Evolutionary conservation across 2,888 invertebrate species (phyloP), one percentile per base, ranked within the genome.

Genomic region (Nezara viridula): DNA sequence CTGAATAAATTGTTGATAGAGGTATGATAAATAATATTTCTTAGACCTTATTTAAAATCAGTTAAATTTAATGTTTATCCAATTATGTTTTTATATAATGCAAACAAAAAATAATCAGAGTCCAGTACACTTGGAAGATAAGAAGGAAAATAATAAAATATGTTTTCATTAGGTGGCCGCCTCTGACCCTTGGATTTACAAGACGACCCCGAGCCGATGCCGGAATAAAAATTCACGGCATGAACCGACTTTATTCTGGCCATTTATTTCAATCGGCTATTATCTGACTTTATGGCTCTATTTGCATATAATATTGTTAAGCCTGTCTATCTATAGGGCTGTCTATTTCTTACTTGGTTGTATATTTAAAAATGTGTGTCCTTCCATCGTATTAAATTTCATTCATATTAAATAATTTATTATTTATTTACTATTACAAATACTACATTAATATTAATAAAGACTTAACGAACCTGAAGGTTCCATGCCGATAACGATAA

Each of bases 251-350:
- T 86, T 86, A 86, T 86, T 86, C 37, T 44, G 0, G 21, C 60
- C 40, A 86, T 86, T 86, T 86, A 86, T 86, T 86, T 86, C 86
- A 52, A 86, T 86, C 52, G 86, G 60, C 50, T 86, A 86, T 86
- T 86, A 86, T 86, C 55, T 40, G 52, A 55, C 37, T 86, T 86
- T 86, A 86, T 86, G 60, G 50, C 86, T 86, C 60, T 60, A 50
- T 86, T 86, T 55, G 50, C 86, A 55, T 37, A 60, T 21, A 60
- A 86, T 86, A 86, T 55, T 86, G 44, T 37, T 60, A 86, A 86
- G 60, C 60, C 66, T 37, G 16, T 73, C 66, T 37, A 73, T 73
- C 66, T 73, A 32, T 73, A 24, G 66, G 19, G 32, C 21, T 73
- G 5, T 73, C 16, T 60, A 27, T 27, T 27, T 60, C 16, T 3